A percentile compares a stretch with the other conserved stretches of the same genome.
Conservation (phyloP, 2,888 invertebrate species). For the Morpho helenor region DNA sequence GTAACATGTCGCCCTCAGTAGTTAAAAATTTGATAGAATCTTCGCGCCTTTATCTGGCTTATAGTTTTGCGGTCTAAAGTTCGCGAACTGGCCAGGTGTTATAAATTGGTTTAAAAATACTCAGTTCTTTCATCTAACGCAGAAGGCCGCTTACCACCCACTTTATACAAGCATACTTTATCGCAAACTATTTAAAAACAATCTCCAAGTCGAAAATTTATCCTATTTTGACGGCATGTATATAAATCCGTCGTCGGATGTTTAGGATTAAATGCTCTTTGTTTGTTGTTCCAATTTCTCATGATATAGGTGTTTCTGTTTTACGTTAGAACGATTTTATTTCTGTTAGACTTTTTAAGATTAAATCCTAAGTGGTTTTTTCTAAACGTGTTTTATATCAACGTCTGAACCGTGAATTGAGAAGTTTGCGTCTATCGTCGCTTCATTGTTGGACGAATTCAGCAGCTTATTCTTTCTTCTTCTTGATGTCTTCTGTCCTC, state of each 20-base stretch:
- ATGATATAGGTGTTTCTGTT: conserved; percentile 7
- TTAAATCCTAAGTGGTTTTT: neutral
- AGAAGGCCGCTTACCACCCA: conserved; percentile 43
- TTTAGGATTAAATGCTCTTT: conserved; percentile 56
- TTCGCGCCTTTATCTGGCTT: neutral
- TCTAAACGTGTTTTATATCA: conserved; percentile 1
- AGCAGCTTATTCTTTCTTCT: too few relatives aligned
- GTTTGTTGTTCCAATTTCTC: conserved; percentile 39
- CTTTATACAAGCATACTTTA: conserved; percentile 27
- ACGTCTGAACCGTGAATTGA: neutral
- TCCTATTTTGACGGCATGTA: conserved; percentile 40
- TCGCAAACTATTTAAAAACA: conserved; percentile 29
- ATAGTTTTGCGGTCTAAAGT: conserved; percentile 34
- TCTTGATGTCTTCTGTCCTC: too few relatives aligned
- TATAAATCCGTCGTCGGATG: conserved; percentile 65
- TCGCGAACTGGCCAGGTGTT: conserved; percentile 56
- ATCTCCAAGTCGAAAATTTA: conserved; percentile 23
- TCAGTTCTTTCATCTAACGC: conserved; percentile 61
- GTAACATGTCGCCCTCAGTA: too few relatives aligned
- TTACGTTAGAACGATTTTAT: conserved; percentile 8
- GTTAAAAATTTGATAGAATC: neutral
- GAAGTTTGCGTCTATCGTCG: too few relatives aligned
- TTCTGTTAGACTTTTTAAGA: conserved; percentile 12
- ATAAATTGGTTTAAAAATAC: conserved; percentile 61
- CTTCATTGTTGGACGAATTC: too few relatives aligned